A percentile compares a stretch with the other conserved stretches of the same genome.
Evolutionary conservation across 2,888 invertebrate species (phyloP).

Genomic region (Aphidoletes aphidimyza): DNA sequence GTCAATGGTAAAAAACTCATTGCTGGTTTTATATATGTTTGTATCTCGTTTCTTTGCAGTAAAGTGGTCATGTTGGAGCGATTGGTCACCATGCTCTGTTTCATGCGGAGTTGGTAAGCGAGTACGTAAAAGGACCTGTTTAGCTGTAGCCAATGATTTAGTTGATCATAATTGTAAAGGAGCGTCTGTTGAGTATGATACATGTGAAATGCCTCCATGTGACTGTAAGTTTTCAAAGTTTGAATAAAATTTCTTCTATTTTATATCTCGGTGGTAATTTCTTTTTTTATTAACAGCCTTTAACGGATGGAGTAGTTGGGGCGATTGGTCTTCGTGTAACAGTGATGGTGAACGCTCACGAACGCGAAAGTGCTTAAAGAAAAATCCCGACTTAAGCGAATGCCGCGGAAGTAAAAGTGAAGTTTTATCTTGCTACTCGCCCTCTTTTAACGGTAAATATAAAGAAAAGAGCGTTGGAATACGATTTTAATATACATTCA

Average conservation of each 20-base stretch:
- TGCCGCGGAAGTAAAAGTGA: conserved; percentile 79
- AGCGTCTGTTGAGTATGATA: conserved; percentile 72
- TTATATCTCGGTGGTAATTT: conserved; percentile 17
- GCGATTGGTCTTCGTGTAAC: conserved; percentile 76
- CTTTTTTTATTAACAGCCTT: conserved; percentile 71
- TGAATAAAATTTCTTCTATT: conserved; percentile 3
- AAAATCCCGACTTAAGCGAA: conserved; percentile 69
- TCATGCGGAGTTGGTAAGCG: conserved; percentile 78
- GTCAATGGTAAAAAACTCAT: conserved; percentile 53
- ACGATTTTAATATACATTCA: too few relatives aligned
- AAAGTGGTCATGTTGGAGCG: conserved; percentile 88
- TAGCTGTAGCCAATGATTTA: conserved; percentile 67
- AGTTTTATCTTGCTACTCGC: conserved; percentile 71
- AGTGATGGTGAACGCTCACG: conserved; percentile 75
- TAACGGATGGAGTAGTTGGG: conserved; percentile 81
- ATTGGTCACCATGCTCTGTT: conserved; percentile 83
- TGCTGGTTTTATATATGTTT: too few relatives aligned
- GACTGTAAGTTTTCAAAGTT: conserved; percentile 67
- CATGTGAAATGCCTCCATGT: conserved; percentile 78
- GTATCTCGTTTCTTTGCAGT: conserved; percentile 64
- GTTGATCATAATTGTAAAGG: conserved; percentile 70
- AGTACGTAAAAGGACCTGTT: conserved; percentile 76
- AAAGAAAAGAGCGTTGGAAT: too few relatives aligned
- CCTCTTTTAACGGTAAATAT: conserved; percentile 59
- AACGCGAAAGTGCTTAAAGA: conserved; percentile 73